Base-by-base conservation (phyloP, 1,140 invertebrate genomes). In the Aphaenogaster ashmeadi region DNA sequence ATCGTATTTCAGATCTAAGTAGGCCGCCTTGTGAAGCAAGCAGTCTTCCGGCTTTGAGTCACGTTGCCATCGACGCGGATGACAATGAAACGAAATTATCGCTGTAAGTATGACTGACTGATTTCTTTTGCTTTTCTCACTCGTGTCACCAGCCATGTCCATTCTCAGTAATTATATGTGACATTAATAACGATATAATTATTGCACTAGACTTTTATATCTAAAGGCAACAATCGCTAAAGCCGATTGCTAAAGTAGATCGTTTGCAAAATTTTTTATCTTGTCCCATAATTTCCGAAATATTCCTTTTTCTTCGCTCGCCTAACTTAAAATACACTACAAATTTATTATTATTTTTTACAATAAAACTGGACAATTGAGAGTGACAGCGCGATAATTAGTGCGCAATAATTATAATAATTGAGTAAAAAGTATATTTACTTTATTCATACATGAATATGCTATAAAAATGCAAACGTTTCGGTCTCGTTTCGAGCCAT, bases 21-120 rank as follows among this genome's bases (percentile, higher is more conserved):
- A 92, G 85, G 52, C 93, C 92, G n/a, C 93, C 92, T 2, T 93
- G 85, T 56, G 92, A 93, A 87, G 93, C 94, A 1, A 93, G 87
- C 41, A 94, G 93, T 78, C 93, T 94, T 80, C 93, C 93, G 7
- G 92, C 84, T 52, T 80, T 94, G 3, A 87, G 89, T 36, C 88
- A 69, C 27, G 86, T 89, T 6, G 75, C 86, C 44, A 88, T 90
- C 60, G 91, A 93, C 41, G 87, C 90, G 18, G 79, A 90, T 77
- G 89, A 91, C 72, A 79, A 13, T 11, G 71, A 78, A 33, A 56
- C n/a, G 7, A 77, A 66, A 75, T 75, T n/a, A 27, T 5, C 7
- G 5, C 21, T 33, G 89, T 90, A 44, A 89, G 88, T 90, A 78
- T 15, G 18, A 52, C 0, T 9, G 33, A 64, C 0, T 47, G 36